Percentiles rank a stretch among this genome's conserved stretches.
These are phyloP conservation scores for Paracanthobrama guichenoti DNA, from an alignment of 2,113 vertebrate species.

Conservation along the genomic window DNA sequence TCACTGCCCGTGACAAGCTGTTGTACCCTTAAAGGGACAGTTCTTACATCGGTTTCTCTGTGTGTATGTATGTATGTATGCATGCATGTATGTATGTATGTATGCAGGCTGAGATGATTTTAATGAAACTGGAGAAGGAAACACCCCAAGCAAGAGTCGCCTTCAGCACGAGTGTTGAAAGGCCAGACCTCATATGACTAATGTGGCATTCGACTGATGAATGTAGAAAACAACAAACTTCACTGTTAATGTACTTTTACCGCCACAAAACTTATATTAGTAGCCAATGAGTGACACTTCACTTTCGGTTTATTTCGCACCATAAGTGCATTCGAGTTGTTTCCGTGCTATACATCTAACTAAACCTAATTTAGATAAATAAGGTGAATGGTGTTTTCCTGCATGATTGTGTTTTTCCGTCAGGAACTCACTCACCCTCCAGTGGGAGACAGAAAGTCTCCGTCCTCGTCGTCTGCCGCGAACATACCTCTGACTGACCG, in stretches of 20 bases:
- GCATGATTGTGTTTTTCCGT: constrained; percentile 13
- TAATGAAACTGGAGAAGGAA: not conserved
- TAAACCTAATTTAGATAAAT: not conserved
- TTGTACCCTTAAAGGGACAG: too few species aligned
- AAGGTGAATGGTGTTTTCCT: not conserved
- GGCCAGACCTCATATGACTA: constrained; percentile 35
- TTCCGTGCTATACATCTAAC: not conserved
- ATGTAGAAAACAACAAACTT: not conserved
- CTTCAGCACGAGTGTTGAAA: constrained; percentile 5
- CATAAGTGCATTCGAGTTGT: not conserved
- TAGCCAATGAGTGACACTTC: constrained; percentile 1
- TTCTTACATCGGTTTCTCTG: too few species aligned
- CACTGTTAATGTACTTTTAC: not conserved
- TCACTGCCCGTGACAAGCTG: too few species aligned
- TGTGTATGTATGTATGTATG: too few species aligned
- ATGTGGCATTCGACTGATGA: not conserved
- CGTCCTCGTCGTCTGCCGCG: constrained; percentile 84
- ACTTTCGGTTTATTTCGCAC: not conserved
- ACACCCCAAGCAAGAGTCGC: not conserved
- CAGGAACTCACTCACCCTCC: constrained; percentile 87
- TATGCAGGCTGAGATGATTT: not conserved
- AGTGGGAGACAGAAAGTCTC: constrained; percentile 85
- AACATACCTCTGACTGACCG: constrained; percentile 77
- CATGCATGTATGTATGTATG: too few species aligned
- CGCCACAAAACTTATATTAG: not conserved